phyloP scores from a whole-genome alignment of 2,797 vertebrate species.

The Xenops minutus region DNA sequence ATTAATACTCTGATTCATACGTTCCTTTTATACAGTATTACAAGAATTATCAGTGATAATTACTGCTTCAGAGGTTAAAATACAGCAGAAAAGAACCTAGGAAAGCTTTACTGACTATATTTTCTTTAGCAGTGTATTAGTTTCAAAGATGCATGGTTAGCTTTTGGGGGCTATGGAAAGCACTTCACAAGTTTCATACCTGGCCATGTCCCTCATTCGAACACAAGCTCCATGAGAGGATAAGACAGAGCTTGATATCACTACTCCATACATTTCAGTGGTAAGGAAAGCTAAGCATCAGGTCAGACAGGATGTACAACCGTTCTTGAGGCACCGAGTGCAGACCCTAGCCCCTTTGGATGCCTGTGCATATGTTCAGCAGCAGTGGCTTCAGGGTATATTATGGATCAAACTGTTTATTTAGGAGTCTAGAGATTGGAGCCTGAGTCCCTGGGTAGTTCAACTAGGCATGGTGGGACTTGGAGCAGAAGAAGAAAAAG shows the following conservation, averaged over 20 bases:
- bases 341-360: background rate
- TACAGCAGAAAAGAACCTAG: background rate
- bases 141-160: background rate
- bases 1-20: background rate
- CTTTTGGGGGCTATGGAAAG: background rate
- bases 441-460: background rate
- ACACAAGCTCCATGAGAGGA: background rate
- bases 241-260: background rate
- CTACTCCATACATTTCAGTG: background rate
- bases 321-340: background rate
- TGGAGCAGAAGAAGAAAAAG: background rate
- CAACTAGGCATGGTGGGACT: background rate
- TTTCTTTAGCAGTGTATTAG: background rate
- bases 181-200: background rate
- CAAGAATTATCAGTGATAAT: background rate
- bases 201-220: background rate
- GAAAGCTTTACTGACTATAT: background rate
- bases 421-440: background rate
- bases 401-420: background rate
- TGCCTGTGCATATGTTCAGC: background rate
- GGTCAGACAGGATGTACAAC: background rate
- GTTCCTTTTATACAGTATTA: background rate
- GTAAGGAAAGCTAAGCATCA: background rate
- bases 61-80: background rate
- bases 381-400: fast-evolving